These are phyloP conservation scores for Casuarius casuarius DNA, from an alignment of 2,113 vertebrate species.

Conservation along the genomic window DNA sequence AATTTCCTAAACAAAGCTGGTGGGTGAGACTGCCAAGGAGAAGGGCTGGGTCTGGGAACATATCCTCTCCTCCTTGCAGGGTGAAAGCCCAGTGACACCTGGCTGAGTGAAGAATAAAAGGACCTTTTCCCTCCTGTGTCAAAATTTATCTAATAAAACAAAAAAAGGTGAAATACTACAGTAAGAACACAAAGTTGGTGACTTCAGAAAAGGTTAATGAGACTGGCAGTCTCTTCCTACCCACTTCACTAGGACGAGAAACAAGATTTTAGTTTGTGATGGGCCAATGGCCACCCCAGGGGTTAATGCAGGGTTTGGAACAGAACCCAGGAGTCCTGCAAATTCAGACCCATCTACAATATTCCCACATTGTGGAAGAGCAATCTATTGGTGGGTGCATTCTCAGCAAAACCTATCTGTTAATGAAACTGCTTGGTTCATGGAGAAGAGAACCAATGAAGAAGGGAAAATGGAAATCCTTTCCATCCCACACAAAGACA, in stretches of 20 bases:
- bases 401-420: neutral
- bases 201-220: neutral
- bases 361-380: neutral
- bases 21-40: neutral
- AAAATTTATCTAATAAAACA: neutral
- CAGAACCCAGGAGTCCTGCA: neutral
- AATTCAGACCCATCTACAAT: neutral
- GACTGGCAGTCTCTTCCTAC: neutral
- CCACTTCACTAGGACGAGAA: neutral
- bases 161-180: neutral
- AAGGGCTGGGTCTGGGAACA: neutral
- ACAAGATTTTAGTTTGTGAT: neutral
- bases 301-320: constrained; percentile 37
- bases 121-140: neutral
- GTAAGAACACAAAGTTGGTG: neutral
- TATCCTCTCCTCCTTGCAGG: neutral
- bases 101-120: neutral
- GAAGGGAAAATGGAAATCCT: neutral
- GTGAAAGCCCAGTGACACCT: neutral
- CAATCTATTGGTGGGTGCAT: neutral
- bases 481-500: neutral
- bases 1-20: neutral
- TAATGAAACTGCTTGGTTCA: neutral
- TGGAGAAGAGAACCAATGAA: neutral
- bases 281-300: neutral